phyloP scores from a whole-genome alignment of 2,113 vertebrate species.

The Tragelaphus buxtoni region DNA sequence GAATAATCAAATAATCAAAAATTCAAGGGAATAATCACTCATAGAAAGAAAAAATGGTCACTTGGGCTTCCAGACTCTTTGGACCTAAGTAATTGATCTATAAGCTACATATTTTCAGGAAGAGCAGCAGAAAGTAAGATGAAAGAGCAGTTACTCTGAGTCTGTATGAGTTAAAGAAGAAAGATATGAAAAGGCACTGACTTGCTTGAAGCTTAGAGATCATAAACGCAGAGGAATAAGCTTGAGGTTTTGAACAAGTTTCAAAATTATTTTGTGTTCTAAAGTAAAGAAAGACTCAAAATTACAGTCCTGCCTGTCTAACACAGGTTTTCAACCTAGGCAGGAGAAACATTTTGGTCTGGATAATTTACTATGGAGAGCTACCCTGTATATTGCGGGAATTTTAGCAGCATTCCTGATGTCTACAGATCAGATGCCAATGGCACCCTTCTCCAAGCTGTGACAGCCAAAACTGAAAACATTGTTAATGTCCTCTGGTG shows the following conservation, averaged over 20 bases:
- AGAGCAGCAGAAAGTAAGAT: not conserved
- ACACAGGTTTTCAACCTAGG: not conserved
- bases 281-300: not conserved
- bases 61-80: not conserved
- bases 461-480: not conserved
- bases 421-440: not conserved
- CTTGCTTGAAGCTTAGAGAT: not conserved
- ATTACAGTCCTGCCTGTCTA: not conserved
- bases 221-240: not conserved
- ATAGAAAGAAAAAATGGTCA: not conserved
- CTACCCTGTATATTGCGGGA: too few relatives aligned
- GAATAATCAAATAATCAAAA: not conserved
- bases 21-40: not conserved
- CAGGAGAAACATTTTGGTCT: not conserved
- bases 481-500: not conserved
- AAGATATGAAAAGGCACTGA: not conserved
- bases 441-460: fast-evolving
- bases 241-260: not conserved
- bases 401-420: not conserved
- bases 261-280: not conserved
- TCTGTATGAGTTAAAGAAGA: not conserved
- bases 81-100: not conserved
- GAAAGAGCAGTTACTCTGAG: not conserved
- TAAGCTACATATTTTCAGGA: not conserved
- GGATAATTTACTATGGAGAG: not conserved